Evolutionary conservation across 2,797 vertebrate genomes (phyloP).

Genomic region (Amblyraja radiata): DNA sequence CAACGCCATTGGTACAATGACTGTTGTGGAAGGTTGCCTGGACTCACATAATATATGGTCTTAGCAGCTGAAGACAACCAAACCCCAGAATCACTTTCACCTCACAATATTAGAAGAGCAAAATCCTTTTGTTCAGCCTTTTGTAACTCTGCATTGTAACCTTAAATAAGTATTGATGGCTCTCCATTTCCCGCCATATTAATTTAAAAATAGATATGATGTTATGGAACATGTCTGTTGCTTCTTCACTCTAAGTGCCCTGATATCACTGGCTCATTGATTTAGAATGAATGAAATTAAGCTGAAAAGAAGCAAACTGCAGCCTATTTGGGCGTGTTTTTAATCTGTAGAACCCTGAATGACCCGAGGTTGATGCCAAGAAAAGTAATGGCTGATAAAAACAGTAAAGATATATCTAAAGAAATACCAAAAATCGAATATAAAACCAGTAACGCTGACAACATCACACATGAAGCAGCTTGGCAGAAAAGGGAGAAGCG

Average conservation of each 20-base stretch:
- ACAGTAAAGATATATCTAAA: not conserved
- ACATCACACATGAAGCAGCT: not conserved
- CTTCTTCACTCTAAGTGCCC: not conserved
- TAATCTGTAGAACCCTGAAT: slow-evolving; percentile 1
- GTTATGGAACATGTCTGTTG: slow-evolving; percentile 5
- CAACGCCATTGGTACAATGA: not conserved
- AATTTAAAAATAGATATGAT: not conserved
- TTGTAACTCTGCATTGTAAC: not conserved
- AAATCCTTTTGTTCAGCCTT: not conserved
- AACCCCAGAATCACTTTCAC: not conserved
- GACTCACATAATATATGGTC: not conserved
- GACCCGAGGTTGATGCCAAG: not conserved
- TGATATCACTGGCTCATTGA: slow-evolving; percentile 14
- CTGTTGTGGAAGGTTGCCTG: not conserved
- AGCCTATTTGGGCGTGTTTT: not conserved
- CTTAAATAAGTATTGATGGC: not conserved
- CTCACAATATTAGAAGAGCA: not conserved
- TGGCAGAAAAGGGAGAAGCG: not conserved
- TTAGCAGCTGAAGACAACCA: not conserved
- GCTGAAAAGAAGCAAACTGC: not conserved
- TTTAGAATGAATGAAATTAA: slow-evolving; percentile 28
- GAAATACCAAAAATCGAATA: not conserved
- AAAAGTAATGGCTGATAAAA: not conserved
- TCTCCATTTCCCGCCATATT: not conserved
- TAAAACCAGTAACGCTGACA: not conserved